A percentile compares a stretch with the other conserved stretches of the same genome.
These are phyloP conservation scores for Nemotelus pantherinus DNA, from an alignment of 2,888 invertebrate genomes.

Conservation along the genomic window DNA sequence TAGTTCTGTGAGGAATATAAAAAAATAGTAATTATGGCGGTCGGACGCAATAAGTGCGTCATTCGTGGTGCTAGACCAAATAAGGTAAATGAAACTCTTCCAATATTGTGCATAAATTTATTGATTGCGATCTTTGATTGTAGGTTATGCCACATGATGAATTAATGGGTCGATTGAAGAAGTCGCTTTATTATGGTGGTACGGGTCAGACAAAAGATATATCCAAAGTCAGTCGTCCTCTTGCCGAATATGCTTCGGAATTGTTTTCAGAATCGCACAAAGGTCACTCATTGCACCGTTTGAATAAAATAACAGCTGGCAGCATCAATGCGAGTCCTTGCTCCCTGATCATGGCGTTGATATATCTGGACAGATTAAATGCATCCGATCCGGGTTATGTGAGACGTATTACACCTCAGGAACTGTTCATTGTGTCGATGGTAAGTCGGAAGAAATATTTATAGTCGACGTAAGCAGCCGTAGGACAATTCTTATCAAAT, in stretches of 20 bases:
- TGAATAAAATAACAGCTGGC: constrained; percentile 81
- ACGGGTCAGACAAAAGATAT: constrained; percentile 82
- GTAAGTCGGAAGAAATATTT: constrained; percentile 66
- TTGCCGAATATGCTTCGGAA: constrained; percentile 83
- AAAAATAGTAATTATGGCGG: constrained; percentile 49
- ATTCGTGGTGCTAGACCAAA: constrained; percentile 55
- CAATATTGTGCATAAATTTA: neutral
- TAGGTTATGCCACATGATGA: constrained; percentile 71
- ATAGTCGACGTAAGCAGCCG: neutral
- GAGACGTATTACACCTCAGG: constrained; percentile 83
- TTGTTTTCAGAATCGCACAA: constrained; percentile 82
- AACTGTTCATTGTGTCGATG: constrained; percentile 93
- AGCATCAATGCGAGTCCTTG: constrained; percentile 87
- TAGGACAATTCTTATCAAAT: too few relatives aligned
- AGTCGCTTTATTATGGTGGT: constrained; percentile 90
- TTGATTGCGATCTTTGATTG: constrained; percentile 8
- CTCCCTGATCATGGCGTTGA: constrained; percentile 89
- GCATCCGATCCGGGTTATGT: constrained; percentile 84
- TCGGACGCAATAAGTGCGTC: constrained; percentile 60
- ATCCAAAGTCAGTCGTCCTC: constrained; percentile 68
- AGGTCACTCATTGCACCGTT: constrained; percentile 79
- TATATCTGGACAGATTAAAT: constrained; percentile 92
- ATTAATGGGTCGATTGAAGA: constrained; percentile 83
- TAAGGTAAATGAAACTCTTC: constrained; percentile 50
- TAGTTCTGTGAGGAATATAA: neutral